These are phyloP conservation scores for Mareca penelope DNA, from an alignment of 2,797 vertebrate species.

Conservation along the genomic window DNA sequence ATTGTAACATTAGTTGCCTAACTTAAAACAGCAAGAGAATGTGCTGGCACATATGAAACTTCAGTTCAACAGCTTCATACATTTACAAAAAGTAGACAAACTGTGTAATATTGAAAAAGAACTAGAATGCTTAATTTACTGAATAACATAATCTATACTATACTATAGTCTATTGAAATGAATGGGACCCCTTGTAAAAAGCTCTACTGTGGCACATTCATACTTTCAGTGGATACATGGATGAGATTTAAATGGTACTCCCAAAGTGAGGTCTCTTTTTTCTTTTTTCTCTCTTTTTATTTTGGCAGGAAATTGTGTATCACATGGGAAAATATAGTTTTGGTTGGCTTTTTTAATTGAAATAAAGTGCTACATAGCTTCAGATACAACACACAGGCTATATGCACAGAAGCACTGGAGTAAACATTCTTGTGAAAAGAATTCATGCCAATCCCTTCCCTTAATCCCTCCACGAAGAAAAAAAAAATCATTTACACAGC, in stretches of 20 bases:
- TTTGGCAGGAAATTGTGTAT: not conserved
- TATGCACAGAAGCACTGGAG: not conserved
- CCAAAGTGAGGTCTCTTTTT: not conserved
- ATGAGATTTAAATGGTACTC: not conserved
- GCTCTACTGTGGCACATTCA: not conserved
- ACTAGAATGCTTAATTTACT: not conserved
- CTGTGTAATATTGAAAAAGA: not conserved
- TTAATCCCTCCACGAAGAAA: not conserved
- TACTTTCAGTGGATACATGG: not conserved
- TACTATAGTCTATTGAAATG: not conserved
- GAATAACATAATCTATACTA: not conserved
- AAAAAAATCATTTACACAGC: not conserved
- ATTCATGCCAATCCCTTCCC: not conserved
- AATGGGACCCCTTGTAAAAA: not conserved
- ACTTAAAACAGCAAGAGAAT: not conserved
- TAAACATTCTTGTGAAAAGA: not conserved
- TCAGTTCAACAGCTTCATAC: fast-evolving
- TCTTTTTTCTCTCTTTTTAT: not conserved
- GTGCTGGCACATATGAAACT: fast-evolving
- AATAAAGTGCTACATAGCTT: not conserved
- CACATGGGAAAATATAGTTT: not conserved
- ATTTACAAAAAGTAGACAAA: not conserved
- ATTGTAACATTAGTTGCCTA: not conserved
- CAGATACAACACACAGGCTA: not conserved
- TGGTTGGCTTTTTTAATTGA: not conserved